A percentile compares a stretch with the other conserved stretches of the same genome.
Evolutionary conservation across 2,113 vertebrate genomes (phyloP).

Genomic region (Leptobrachium ailaonicum): DNA sequence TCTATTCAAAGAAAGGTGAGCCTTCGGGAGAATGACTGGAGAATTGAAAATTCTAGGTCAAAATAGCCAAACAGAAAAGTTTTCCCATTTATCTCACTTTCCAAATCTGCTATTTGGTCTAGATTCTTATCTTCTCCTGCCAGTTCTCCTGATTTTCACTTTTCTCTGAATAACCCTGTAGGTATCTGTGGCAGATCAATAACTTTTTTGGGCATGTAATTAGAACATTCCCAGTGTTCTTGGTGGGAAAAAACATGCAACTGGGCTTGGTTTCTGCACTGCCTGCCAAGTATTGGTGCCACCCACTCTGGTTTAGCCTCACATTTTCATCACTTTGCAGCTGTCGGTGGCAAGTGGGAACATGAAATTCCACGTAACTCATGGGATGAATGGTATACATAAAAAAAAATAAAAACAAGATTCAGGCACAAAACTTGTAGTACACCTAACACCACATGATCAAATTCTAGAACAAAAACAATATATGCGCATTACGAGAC

Average conservation of each 20-base stretch:
- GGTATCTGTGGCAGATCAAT: too few relatives aligned
- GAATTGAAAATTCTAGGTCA: too few relatives aligned
- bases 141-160: too few relatives aligned
- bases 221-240: slow-evolving; percentile 19
- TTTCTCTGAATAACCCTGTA: too few relatives aligned
- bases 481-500: neutral
- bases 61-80: too few relatives aligned
- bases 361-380: slow-evolving; percentile 35
- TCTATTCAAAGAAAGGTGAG: too few relatives aligned
- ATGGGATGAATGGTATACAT: slow-evolving; percentile 20
- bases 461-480: neutral
- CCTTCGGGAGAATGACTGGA: too few relatives aligned
- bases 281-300: slow-evolving; percentile 69
- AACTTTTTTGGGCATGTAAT: slow-evolving; percentile 29
- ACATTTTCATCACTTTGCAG: slow-evolving; percentile 50
- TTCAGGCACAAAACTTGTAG: slow-evolving; percentile 17
- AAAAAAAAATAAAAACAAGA: slow-evolving; percentile 24
- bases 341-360: slow-evolving; percentile 60
- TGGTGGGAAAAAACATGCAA: slow-evolving; percentile 4
- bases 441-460: slow-evolving; percentile 28
- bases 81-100: too few relatives aligned
- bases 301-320: slow-evolving; percentile 49
- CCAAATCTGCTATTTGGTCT: too few relatives aligned
- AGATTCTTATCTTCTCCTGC: too few relatives aligned
- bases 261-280: slow-evolving; percentile 59